Base-by-base conservation (phyloP, 2,888 invertebrate genomes). In the Amiota minor region DNA sequence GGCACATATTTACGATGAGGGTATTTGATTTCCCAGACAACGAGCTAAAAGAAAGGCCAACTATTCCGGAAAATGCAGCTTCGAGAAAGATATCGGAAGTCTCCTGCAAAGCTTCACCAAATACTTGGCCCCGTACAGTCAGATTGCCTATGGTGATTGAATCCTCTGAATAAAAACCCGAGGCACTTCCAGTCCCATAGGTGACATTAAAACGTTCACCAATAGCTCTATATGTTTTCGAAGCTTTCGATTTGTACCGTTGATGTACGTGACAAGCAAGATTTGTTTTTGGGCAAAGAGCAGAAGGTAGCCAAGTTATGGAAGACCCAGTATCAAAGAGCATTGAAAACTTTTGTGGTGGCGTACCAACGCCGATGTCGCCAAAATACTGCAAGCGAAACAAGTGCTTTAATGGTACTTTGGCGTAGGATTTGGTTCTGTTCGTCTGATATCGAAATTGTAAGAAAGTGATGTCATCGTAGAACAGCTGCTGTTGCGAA, bases 261-360 rank as follows among this genome's bases (percentile, higher is more conserved):
- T 96, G 94, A 91, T 98, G 98, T 45, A 4, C 0, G n/a, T 9
- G 46, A n/a, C 64, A 64, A 46, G 64, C 64, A 9, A n/a, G 10
- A 89, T 97, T 97, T 73, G 95, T 94, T 88, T 92, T 92, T 88
- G 95, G 93, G 89, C 98, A 99, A 88, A 97, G 94, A 91, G 97
- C 97, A 53, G 98, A 98, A n/a, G 98, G 98, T 72, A 99, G 94
- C 98, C 98, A 99, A 75, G 99, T 92, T 91, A 99, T 98, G 70
- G 98, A 97, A 23, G 98, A 98, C 76, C 98, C 98, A 1, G 98
- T 98, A 91, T 99, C 98, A 91, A 98, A 99, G 78, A 98, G 94
- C 76, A 98, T 98, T 85, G 93, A 94, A 91, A 98, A 98, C 2
- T 90, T 91, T 91, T 98, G 98, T 73, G 96, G 94, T 55, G 98